Evolutionary conservation across 2,888 invertebrate genomes (phyloP), one percentile per base, ranked within the genome.

Genomic region (Melangyna quadrimaculata): DNA sequence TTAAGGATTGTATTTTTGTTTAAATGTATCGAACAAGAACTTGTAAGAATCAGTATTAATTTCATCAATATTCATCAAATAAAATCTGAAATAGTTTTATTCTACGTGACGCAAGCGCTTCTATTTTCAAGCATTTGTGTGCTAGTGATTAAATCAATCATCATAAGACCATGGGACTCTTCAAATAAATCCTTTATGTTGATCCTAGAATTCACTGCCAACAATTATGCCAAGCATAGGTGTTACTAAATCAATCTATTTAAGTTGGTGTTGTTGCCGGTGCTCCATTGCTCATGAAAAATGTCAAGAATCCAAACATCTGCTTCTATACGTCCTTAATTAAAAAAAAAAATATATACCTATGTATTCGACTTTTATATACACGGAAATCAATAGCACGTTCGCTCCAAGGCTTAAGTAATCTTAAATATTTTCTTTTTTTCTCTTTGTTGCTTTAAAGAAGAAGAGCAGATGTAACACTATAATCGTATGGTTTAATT

Each of bases 311-410:
- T 29, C 59, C 17, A 67, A n/a, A 4, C 82, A 82, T 82, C 82
- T 82, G 82, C 72, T 82, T 48, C 35, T 61, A 37, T 69, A 51
- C 72, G 43, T 32, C 57, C 19, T 57, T 63, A 78, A 74, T 79
- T 78, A 8, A 2, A 43, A 43, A 43, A n/a, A 6, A 12, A n/a
- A 40, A 40, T n/a, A 40, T 1, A 40, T 3, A 3, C n/a, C n/a
- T 10, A 3, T 45, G 10, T 10, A 9, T 7, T 4, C 17, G 17
- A 40, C n/a, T n/a, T n/a, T n/a, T 37, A 24, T 5, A n/a, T 67
- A 59, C 24, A 81, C 57, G 70, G 65, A 77, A 79, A 73, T 73
- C 79, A 78, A 78, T 65, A 67, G 57, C 78, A 35, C 57, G 57
- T 57, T 57, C 57, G 2, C 22, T 14, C 43, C 43, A 17, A 43